These are phyloP conservation scores for Drosophila subsilvestris DNA, from an alignment of 2,888 invertebrate species.

Conservation along the genomic window DNA sequence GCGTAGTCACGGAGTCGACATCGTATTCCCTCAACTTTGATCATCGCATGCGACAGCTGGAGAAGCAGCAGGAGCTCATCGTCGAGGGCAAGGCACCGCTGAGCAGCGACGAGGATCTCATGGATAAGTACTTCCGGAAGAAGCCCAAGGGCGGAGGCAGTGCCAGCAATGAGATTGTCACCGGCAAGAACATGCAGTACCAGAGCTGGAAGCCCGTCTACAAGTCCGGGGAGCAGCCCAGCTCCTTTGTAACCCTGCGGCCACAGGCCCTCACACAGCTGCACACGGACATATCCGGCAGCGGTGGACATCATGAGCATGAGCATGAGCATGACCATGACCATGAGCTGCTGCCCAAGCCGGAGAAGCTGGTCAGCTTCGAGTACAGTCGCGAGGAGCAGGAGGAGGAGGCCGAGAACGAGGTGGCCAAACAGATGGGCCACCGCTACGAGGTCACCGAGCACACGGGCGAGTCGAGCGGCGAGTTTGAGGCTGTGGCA, in stretches of 20 bases:
- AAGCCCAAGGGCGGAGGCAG: slow-evolving; percentile 31
- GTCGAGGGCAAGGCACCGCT: slow-evolving; percentile 75
- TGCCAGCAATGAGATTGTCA: slow-evolving; percentile 62
- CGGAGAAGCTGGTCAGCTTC: slow-evolving; percentile 67
- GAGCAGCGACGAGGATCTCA: slow-evolving; percentile 61
- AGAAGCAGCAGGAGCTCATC: slow-evolving; percentile 81
- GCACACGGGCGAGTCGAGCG: slow-evolving; percentile 78
- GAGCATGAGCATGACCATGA: neutral
- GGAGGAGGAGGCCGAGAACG: slow-evolving; percentile 56
- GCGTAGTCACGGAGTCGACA: slow-evolving; percentile 37
- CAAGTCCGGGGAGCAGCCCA: slow-evolving; percentile 57
- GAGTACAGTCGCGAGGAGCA: slow-evolving; percentile 45
- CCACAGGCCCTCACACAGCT: slow-evolving; percentile 73
- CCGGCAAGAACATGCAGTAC: slow-evolving; percentile 77
- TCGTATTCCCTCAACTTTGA: slow-evolving; percentile 59
- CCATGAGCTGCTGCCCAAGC: slow-evolving; percentile 71
- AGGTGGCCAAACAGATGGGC: slow-evolving; percentile 47
- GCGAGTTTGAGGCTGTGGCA: slow-evolving; percentile 52
- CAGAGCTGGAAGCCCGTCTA: slow-evolving; percentile 82
- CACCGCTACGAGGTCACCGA: slow-evolving; percentile 82
- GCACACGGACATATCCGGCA: slow-evolving; percentile 71
- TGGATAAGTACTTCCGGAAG: slow-evolving; percentile 65
- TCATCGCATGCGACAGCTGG: slow-evolving; percentile 69
- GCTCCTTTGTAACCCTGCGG: slow-evolving; percentile 61
- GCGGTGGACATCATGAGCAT: neutral